These are phyloP conservation scores for Spodoptera littoralis DNA, from an alignment of 2,888 invertebrate species.

Conservation along the genomic window DNA sequence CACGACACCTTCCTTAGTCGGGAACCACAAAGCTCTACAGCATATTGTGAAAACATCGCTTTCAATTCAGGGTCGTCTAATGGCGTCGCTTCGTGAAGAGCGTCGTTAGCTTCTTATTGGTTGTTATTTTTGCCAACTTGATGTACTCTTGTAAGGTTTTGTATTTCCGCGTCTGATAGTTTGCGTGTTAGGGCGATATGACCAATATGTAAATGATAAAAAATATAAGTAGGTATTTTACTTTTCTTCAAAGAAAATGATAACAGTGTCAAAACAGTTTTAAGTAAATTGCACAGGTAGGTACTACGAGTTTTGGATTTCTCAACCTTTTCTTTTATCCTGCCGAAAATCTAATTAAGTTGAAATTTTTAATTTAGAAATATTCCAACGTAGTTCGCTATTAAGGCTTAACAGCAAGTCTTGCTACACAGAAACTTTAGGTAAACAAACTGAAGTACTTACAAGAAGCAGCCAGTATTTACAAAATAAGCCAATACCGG, in stretches of 20 bases:
- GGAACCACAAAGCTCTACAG: slow-evolving; percentile 27
- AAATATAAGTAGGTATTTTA: too few relatives aligned
- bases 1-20: slow-evolving; percentile 32
- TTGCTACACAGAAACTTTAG: slow-evolving; percentile 41
- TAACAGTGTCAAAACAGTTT: too few relatives aligned
- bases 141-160: slow-evolving; percentile 16
- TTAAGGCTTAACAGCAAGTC: slow-evolving; percentile 23
- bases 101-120: slow-evolving; percentile 42
- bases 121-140: slow-evolving; percentile 40
- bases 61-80: slow-evolving; percentile 35
- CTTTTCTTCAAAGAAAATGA: too few relatives aligned
- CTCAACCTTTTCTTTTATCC: neutral
- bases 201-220: too few relatives aligned
- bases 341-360: neutral
- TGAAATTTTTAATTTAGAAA: slow-evolving; percentile 3
- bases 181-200: neutral
- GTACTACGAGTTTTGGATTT: too few relatives aligned
- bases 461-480: slow-evolving; percentile 57
- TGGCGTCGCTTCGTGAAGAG: slow-evolving; percentile 35
- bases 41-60: slow-evolving; percentile 39
- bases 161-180: slow-evolving; percentile 15
- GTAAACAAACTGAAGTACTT: slow-evolving; percentile 66
- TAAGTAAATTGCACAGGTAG: too few relatives aligned
- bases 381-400: neutral
- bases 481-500: slow-evolving; percentile 70